Base-by-base conservation (phyloP, 2,888 invertebrate species). In the Drosophila neonasuta region DNA sequence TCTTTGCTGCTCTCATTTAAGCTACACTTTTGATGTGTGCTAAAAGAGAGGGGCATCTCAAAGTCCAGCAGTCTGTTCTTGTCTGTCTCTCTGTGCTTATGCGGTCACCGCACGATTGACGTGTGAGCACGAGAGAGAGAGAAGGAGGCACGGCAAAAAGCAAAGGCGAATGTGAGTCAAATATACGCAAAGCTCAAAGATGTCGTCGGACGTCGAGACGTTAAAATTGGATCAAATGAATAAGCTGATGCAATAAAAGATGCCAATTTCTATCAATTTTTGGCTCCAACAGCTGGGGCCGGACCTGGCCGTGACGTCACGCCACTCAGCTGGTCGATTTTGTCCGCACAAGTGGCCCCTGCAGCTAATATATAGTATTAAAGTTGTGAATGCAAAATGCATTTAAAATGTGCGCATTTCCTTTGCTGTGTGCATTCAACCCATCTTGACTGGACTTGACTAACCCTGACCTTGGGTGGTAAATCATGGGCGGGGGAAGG, bases 121-220 rank as follows among this genome's bases (percentile, higher is more conserved):
- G 2, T 7, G 13, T 11, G 44, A 8, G 15, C 9, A 9, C 13
- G 32, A 32, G 34, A 20, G 30, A 20, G 30, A 2, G 17, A 44
- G 9, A 15, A n/a, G 52, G 58, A 44, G 55, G 55, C 55, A 13
- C 55, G 63, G 44, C 54, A 74, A 58, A 20, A 49, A 32, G 54
- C 73, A 74, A 78, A 74, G 80, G 70, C 82, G 58, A 80, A 82
- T 80, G 78, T 78, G 80, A 80, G 82, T 77, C 80, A 80, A 80
- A 68, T 68, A 73, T 77, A 73, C 10, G 58, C 32, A 58, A 68
- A 59, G 13, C 10, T 36, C 5, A 51, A 60, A 73, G 41, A 60
- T 57, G 45, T 52, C 48, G 58, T 36, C 49, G 57, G 39, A 15
- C 45, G 58, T 36, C 45, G 61, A 36, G 15, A 17, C n/a, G 15